A percentile compares a stretch with the other conserved stretches of the same genome.
These are phyloP conservation scores for Pristionchus arcanus DNA, from an alignment of 2,888 invertebrate species.

Conservation along the genomic window DNA sequence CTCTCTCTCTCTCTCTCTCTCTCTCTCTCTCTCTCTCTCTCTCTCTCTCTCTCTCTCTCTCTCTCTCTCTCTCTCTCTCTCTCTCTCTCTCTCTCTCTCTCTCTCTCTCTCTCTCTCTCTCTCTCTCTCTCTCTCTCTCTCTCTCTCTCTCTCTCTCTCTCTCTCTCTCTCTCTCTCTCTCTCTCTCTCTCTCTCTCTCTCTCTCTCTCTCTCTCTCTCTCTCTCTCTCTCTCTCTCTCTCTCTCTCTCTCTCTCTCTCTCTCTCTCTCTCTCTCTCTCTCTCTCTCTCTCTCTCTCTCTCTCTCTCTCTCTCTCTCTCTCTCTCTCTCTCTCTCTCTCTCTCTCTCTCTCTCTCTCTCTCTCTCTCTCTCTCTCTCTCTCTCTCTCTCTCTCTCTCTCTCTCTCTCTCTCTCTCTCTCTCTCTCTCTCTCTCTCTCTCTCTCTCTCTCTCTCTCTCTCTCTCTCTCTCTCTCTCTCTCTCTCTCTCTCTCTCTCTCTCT, in stretches of 20 bases:
- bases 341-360: not conserved
- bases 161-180: not conserved
- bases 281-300: too few relatives aligned
- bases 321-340: constrained; percentile 11
- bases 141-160: constrained; percentile 21
- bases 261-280: not conserved
- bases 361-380: too few relatives aligned
- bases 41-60: not conserved
- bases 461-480: too few relatives aligned
- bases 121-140: too few relatives aligned
- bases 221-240: not conserved
- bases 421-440: not conserved
- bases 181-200: too few relatives aligned
- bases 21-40: too few relatives aligned
- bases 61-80: constrained; percentile 4
- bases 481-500: not conserved
- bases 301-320: not conserved
- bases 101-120: too few relatives aligned
- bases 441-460: too few relatives aligned
- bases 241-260: constrained; percentile 2
- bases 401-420: constrained; percentile 15
- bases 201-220: too few relatives aligned
- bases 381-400: too few relatives aligned
- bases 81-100: not conserved
- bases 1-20: not conserved